Conservation (phyloP, 2,113 vertebrate species). For the Nyctereutes procyonoides region DNA sequence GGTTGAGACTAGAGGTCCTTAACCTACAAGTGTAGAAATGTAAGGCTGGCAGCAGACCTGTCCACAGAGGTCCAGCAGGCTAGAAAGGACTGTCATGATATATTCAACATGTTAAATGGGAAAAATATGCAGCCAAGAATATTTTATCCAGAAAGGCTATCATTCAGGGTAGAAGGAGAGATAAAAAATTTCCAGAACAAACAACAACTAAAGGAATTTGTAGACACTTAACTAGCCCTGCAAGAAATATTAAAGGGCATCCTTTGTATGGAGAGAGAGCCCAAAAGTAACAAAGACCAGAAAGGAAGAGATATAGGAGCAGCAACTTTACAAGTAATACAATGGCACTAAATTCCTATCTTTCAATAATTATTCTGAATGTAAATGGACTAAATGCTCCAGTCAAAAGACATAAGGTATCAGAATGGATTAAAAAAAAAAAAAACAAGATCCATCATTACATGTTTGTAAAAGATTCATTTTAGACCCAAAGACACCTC, state of each 20-base stretch:
- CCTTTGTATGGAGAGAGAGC: background rate
- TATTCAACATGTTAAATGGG: background rate
- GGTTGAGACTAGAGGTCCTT: background rate
- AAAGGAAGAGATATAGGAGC: background rate
- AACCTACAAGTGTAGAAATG: background rate
- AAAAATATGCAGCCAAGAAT: background rate
- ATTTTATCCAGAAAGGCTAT: background rate
- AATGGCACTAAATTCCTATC: background rate
- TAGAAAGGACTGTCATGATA: background rate
- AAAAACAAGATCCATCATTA: background rate
- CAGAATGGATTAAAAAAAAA: background rate
- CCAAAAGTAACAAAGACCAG: background rate
- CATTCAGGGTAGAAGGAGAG: background rate
- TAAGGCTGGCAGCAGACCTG: background rate
- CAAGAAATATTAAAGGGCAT: background rate
- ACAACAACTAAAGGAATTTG: background rate
- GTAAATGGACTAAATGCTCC: background rate
- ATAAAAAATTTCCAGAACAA: background rate
- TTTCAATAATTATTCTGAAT: background rate
- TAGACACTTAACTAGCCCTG: background rate
- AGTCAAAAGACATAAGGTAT: background rate
- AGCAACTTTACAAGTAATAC: background rate
- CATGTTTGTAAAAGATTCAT: background rate
- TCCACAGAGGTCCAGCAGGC: background rate
- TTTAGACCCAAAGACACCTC: background rate